Evolutionary conservation across 2,797 vertebrate genomes (phyloP).

Genomic region (Remorina albescens): DNA sequence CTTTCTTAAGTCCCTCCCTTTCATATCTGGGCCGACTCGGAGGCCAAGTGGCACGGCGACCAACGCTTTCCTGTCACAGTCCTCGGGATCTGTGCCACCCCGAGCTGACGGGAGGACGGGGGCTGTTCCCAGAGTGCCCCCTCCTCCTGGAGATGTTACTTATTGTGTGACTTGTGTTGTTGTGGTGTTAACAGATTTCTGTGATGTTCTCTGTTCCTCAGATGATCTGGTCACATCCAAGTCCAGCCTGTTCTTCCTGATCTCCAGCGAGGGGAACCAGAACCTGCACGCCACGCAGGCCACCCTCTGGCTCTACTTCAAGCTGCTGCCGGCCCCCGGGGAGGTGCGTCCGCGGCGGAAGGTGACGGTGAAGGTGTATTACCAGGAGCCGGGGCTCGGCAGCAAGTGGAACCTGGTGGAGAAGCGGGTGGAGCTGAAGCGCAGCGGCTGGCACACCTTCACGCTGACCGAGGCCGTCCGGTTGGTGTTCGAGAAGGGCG

Average conservation of each 20-base stretch:
- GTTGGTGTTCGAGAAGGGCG: conserved; percentile 90
- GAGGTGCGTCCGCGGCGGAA: conserved; percentile 87
- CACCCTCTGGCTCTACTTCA: conserved; percentile 97
- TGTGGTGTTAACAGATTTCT: neutral
- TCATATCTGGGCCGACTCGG: conserved; percentile 58
- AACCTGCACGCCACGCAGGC: conserved; percentile 93
- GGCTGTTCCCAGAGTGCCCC: conserved; percentile 8
- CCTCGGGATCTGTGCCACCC: conserved; percentile 45
- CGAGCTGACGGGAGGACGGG: conserved; percentile 18
- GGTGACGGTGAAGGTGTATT: conserved; percentile 94
- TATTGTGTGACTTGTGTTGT: no score
- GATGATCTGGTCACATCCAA: conserved; percentile 92
- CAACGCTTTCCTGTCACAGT: conserved; percentile 56
- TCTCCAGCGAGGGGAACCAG: conserved; percentile 97
- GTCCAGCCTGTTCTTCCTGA: conserved; percentile 94
- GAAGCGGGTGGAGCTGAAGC: conserved; percentile 94
- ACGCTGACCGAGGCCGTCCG: conserved; percentile 91
- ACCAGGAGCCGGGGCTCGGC: conserved; percentile 89
- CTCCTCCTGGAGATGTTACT: neutral
- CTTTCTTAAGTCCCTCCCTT: conserved; percentile 36
- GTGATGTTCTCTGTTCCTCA: conserved; percentile 64
- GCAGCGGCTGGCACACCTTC: conserved; percentile 98
- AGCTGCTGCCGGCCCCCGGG: conserved; percentile 86
- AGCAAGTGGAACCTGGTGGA: conserved; percentile 93
- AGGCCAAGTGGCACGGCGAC: conserved; percentile 68